Evolutionary conservation across 1,140 invertebrate genomes (phyloP).

Genomic region (Sycophila sp.): DNA sequence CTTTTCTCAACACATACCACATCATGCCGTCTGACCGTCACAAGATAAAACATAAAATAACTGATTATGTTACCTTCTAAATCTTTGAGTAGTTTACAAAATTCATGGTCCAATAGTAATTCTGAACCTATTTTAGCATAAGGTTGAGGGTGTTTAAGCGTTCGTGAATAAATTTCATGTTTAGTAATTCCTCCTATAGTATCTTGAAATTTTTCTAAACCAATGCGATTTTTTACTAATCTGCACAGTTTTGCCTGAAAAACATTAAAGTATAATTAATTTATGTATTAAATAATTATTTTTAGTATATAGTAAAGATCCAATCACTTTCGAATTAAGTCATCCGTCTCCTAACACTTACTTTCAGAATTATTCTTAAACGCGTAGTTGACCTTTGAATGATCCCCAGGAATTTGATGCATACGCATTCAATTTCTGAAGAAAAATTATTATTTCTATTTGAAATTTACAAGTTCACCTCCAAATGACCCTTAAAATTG

Average conservation of each 20-base stretch:
- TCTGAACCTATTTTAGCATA: slow-evolving; percentile 79
- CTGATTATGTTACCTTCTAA: slow-evolving; percentile 71
- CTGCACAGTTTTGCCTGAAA: slow-evolving; percentile 81
- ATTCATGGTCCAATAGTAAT: slow-evolving; percentile 94
- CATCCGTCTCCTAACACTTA: too few species aligned
- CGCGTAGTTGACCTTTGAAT: too few species aligned
- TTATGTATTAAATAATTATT: slow-evolving; percentile 2
- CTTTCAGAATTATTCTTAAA: too few species aligned
- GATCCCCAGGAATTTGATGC: too few species aligned
- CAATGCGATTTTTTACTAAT: slow-evolving; percentile 90
- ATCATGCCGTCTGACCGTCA: too few species aligned
- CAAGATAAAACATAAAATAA: too few species aligned
- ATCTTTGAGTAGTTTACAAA: slow-evolving; percentile 87
- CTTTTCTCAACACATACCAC: too few species aligned
- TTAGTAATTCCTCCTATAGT: slow-evolving; percentile 87
- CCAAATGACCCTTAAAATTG: too few species aligned
- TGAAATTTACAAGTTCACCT: too few species aligned
- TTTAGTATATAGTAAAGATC: background rate
- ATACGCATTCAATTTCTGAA: too few species aligned
- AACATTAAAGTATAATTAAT: slow-evolving; percentile 32
- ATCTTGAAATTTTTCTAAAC: slow-evolving; percentile 88
- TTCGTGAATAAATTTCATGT: slow-evolving; percentile 90
- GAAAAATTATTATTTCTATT: too few species aligned
- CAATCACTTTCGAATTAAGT: too few species aligned
- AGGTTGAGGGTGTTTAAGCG: slow-evolving; percentile 93